phyloP scores from a whole-genome alignment of 2,113 vertebrate species.

The Catagonus wagneri region DNA sequence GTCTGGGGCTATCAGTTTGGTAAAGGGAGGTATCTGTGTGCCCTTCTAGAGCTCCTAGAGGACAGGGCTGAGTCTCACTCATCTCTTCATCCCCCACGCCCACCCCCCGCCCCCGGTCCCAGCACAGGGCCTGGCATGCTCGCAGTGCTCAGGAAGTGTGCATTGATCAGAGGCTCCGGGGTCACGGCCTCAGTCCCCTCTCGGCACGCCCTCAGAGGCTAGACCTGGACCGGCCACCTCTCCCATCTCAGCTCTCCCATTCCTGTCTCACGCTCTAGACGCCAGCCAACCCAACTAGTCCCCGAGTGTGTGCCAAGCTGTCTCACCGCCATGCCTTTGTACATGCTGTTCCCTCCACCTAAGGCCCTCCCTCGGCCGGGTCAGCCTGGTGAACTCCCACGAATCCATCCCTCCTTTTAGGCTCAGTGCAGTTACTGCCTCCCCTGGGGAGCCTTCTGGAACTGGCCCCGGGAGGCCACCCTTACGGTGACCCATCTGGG shows the following conservation, averaged over 20 bases:
- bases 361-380: neutral
- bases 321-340: neutral
- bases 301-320: neutral
- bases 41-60: neutral
- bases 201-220: neutral
- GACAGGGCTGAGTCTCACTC: neutral
- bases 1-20: neutral
- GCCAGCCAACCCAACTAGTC: neutral
- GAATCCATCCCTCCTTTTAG: conserved; percentile 47
- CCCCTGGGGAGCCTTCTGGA: conserved; percentile 7
- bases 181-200: neutral
- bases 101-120: neutral
- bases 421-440: neutral
- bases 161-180: conserved; percentile 18
- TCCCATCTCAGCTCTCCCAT: neutral
- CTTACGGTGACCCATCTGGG: neutral
- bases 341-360: neutral
- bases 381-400: neutral
- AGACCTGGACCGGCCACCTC: neutral
- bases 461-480: neutral
- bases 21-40: neutral
- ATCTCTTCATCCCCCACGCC: neutral
- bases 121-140: neutral
- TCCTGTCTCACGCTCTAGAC: neutral
- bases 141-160: neutral